Percentiles rank a stretch among this genome's conserved stretches.
Conservation (phyloP, 2,113 vertebrate genomes). For the Mustela lutreola region DNA sequence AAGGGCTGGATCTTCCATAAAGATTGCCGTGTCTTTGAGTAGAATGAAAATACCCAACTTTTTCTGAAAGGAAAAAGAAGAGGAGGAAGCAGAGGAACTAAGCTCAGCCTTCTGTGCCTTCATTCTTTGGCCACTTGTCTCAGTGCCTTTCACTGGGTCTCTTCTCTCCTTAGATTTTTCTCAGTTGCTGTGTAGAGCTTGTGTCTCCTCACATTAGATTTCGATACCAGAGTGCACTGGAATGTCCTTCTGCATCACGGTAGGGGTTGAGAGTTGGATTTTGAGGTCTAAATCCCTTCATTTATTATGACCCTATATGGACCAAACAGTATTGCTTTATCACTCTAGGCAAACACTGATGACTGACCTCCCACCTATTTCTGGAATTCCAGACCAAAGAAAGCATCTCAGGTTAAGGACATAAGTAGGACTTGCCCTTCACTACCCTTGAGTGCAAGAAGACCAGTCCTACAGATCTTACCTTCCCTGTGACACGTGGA, state of each 20-base stretch:
- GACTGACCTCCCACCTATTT: background rate
- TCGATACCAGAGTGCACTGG: background rate
- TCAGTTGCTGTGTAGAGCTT: too few species aligned
- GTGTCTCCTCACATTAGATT: background rate
- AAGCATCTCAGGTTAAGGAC: background rate
- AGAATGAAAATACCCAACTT: background rate
- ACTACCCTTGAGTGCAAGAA: background rate
- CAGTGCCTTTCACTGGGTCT: background rate
- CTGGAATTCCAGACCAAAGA: background rate
- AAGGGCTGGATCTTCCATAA: background rate
- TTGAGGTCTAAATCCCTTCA: background rate
- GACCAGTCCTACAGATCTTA: background rate
- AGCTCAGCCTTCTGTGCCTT: background rate
- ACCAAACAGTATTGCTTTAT: background rate
- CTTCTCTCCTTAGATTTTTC: background rate
- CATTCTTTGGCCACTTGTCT: background rate
- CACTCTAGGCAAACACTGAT: background rate
- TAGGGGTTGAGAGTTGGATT: background rate
- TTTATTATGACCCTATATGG: background rate
- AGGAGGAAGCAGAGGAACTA: fast-evolving
- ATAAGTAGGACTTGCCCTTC: background rate
- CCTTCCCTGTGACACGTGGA: fast-evolving
- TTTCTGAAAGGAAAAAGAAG: background rate
- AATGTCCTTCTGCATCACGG: background rate
- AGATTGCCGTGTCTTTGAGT: background rate